Evolutionary conservation across 2,888 invertebrate genomes (phyloP).

Genomic region (Epinotia bilunana): DNA sequence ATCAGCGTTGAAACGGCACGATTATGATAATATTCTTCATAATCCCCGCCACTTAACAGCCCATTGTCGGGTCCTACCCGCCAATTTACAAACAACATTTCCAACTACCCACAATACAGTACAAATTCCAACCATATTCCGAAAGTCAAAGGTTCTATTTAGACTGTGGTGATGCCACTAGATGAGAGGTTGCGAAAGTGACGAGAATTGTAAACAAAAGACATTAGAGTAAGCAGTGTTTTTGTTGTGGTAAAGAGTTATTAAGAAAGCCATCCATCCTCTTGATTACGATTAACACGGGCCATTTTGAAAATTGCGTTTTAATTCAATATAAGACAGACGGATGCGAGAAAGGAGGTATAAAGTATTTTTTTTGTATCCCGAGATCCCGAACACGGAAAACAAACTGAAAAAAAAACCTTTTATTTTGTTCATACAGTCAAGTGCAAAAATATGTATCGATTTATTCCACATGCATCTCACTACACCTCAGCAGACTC

Average conservation of each 20-base stretch:
- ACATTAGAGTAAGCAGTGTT: slow-evolving; percentile 51
- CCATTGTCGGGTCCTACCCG: slow-evolving; percentile 45
- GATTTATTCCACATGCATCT: too few species aligned
- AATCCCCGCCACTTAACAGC: slow-evolving; percentile 53
- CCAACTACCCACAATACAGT: background rate
- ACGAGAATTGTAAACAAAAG: slow-evolving; percentile 55
- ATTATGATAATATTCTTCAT: slow-evolving; percentile 47
- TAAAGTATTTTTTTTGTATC: background rate
- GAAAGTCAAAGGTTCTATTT: background rate
- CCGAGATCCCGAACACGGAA: too few species aligned
- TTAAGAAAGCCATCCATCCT: slow-evolving; percentile 27
- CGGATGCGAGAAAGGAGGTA: background rate
- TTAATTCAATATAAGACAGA: background rate
- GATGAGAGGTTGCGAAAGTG: background rate
- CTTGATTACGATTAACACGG: background rate
- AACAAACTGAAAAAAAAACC: too few species aligned
- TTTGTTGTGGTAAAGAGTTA: slow-evolving; percentile 38
- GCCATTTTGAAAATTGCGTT: background rate
- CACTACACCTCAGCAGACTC: too few species aligned
- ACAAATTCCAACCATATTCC: background rate
- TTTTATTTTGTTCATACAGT: too few species aligned
- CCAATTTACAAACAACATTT: background rate
- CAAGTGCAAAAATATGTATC: too few species aligned
- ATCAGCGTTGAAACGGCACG: slow-evolving; percentile 24
- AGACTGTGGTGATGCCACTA: background rate